Conservation (phyloP, 1,140 invertebrate genomes). For the Aphidius gifuensis region DNA sequence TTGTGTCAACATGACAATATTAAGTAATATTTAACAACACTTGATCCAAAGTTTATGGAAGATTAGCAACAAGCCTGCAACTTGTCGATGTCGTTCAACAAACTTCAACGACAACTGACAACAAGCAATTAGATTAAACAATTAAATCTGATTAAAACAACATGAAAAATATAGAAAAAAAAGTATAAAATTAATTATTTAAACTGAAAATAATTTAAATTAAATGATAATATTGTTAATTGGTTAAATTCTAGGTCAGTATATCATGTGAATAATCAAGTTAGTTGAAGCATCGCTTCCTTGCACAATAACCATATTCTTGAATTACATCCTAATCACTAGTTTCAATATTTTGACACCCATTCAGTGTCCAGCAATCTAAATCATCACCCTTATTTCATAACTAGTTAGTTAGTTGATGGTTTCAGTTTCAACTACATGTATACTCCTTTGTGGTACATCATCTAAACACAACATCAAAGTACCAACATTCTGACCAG, state of each 20-base stretch:
- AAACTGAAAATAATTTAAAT: too few relatives aligned
- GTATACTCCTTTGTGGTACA: not conserved
- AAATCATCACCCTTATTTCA: constrained; percentile 6
- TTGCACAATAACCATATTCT: not conserved
- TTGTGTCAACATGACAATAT: too few relatives aligned
- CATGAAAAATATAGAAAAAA: not conserved
- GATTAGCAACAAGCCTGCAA: too few relatives aligned
- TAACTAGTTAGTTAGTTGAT: constrained; percentile 20
- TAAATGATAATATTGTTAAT: too few relatives aligned
- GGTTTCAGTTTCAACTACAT: not conserved
- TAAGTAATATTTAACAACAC: too few relatives aligned
- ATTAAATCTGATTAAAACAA: not conserved
- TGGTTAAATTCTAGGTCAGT: not conserved
- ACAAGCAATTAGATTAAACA: too few relatives aligned
- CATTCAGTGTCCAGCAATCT: not conserved
- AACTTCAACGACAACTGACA: too few relatives aligned
- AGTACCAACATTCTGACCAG: too few relatives aligned
- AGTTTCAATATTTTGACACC: constrained; percentile 24
- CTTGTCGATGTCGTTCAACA: too few relatives aligned
- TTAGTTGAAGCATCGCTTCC: not conserved
- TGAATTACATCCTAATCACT: constrained; percentile 20
- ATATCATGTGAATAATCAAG: not conserved
- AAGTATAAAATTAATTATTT: too few relatives aligned
- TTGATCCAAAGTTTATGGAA: too few relatives aligned
- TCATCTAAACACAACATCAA: not conserved